Conservation (phyloP, 37 sponge, comb jelly and placozoan genomes). For the Amphimedon queenslandica region DNA sequence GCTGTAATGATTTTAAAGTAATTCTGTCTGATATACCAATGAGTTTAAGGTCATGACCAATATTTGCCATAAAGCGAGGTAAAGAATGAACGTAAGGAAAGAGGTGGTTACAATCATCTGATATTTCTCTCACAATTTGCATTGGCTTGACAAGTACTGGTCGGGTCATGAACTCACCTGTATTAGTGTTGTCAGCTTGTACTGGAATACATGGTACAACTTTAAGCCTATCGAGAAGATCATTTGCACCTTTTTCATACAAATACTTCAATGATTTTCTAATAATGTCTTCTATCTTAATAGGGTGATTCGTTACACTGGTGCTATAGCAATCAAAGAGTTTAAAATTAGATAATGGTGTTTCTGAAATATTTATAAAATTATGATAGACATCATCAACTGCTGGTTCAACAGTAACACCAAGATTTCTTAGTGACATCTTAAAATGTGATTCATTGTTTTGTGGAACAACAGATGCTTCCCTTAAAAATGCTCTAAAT, state of each 20-base stretch:
- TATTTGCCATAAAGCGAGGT: neutral
- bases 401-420: neutral
- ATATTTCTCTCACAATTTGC: neutral
- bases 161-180: neutral
- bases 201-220: neutral
- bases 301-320: neutral
- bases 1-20: neutral
- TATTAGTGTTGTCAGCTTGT: neutral
- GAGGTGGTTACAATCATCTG: neutral
- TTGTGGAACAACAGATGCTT: too few relatives aligned
- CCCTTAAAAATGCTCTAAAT: too few relatives aligned
- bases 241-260: neutral
- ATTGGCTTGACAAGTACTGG: conserved; percentile 1
- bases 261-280: neutral
- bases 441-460: neutral
- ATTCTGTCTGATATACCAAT: neutral
- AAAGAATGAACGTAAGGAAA: neutral
- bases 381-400: conserved; percentile 11
- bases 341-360: conserved; percentile 4
- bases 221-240: neutral
- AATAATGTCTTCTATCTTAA: neutral
- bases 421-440: neutral
- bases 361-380: conserved; percentile 14
- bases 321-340: conserved; percentile 12
- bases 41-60: neutral